Evolutionary conservation across 2,797 vertebrate genomes (phyloP), one percentile per base, ranked within the genome.

Genomic region (Bradypus variegatus): DNA sequence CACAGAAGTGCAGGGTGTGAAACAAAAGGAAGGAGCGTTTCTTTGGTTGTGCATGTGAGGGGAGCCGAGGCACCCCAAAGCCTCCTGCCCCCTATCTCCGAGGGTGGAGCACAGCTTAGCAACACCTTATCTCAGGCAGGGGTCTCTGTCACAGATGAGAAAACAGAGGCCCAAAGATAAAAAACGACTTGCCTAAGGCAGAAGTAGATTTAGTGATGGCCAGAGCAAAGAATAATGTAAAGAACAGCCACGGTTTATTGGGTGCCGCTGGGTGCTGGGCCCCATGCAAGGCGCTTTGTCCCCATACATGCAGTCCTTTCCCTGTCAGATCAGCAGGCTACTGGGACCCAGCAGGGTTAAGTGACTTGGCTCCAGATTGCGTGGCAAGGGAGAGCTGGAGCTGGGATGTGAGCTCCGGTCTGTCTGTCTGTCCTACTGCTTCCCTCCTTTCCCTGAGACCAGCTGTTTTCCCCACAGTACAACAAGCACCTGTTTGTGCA

Each of bases 401-500:
- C 41, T 7, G 2, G 58, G 58, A 31, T n/a, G 33, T 3, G 38
- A 33, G 29, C 65, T 78, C 50, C 25, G 12, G 29, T 62, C 36
- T 29, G 16, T 45, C 38, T 21, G 4, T 27, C 50, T 5, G 18
- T 55, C 73, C 55, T 31, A 0, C 23, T 9, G 3, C 70, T 18
- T 27, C 33, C 19, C 7, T 1, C 18, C 0, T 31, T 45, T 5
- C 31, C 13, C 38, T 83, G 23, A 84, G 45, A 29, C 88, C 13
- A 81, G 55, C 94, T 67, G 5, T 73, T 95, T 58, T 92, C 88
- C 67, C 84, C 93, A 65, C 97, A 99, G 98, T 99, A 98, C 96
- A 99, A 98, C 97, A 99, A 99, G 94, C 99, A 99, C 97, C 97
- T 99, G 96, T 99, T 99, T 91, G 98, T 99, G 87, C 98, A 99